Conservation (phyloP, 37 sponge, comb jelly and placozoan genomes). For the Halichondria panicea region DNA sequence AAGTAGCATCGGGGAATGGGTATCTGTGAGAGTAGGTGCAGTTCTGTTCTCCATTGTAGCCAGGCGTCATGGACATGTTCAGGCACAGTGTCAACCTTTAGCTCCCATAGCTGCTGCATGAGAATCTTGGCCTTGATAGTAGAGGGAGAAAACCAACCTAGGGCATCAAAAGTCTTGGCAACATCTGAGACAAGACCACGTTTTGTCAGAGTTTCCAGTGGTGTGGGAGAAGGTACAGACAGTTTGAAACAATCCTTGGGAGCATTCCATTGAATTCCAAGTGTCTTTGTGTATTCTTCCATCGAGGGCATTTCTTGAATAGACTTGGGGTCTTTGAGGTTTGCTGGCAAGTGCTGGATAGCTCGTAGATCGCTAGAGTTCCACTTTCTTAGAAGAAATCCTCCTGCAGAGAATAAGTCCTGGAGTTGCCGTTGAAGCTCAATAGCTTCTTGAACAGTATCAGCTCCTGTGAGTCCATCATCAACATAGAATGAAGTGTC, state of each 20-base stretch:
- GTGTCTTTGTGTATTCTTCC: constrained; percentile 40
- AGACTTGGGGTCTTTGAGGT: constrained; percentile 12
- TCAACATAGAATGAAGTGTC: constrained; percentile 34
- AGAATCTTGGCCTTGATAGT: constrained; percentile 34
- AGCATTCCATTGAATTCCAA: constrained; percentile 30
- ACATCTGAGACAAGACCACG: constrained; percentile 37
- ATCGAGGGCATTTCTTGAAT: constrained; percentile 20
- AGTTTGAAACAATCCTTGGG: constrained; percentile 10
- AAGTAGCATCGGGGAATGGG: constrained; percentile 23
- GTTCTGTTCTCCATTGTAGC: constrained; percentile 33
- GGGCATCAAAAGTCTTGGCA: constrained; percentile 29
- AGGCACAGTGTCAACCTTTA: constrained; percentile 30
- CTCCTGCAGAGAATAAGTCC: constrained; percentile 13
- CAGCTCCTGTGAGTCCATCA: constrained; percentile 37
- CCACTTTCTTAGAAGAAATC: constrained; percentile 22
- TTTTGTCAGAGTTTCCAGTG: constrained; percentile 15
- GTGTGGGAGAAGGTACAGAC: neutral
- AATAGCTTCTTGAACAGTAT: constrained; percentile 14
- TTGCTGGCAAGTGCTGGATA: neutral
- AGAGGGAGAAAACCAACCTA: constrained; percentile 40
- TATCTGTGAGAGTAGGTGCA: neutral
- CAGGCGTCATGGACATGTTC: constrained; percentile 2
- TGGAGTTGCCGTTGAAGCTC: constrained; percentile 10
- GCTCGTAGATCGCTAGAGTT: constrained; percentile 16
- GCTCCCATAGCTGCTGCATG: constrained; percentile 25